phyloP scores from a whole-genome alignment of 2,113 vertebrate genomes.

The Noctilio leporinus region DNA sequence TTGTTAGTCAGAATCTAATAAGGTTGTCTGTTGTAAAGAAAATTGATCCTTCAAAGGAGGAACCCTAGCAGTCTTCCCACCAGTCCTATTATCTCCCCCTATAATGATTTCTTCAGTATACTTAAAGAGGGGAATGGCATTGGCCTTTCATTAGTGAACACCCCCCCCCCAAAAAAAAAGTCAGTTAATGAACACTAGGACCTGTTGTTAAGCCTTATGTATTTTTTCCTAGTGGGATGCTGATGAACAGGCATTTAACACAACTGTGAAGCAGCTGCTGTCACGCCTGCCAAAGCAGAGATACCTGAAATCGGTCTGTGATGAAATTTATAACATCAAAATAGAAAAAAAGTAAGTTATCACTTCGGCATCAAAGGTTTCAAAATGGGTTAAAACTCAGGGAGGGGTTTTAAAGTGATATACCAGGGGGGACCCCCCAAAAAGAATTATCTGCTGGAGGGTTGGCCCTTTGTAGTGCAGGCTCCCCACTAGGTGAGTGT shows the following conservation, averaged over 20 bases:
- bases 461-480: no score
- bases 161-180: neutral
- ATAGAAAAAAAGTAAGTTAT: constrained; percentile 88
- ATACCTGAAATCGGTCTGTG: constrained; percentile 93
- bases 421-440: neutral
- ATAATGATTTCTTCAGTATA: neutral
- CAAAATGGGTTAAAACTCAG: neutral
- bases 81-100: neutral
- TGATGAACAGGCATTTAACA: constrained; percentile 89
- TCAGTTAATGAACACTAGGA: neutral
- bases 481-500: no score
- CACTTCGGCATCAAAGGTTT: neutral
- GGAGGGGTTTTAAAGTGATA: neutral
- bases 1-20: neutral
- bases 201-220: neutral
- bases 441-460: no score
- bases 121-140: neutral
- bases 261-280: constrained; percentile 90
- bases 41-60: neutral
- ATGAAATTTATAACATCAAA: constrained; percentile 94
- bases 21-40: neutral
- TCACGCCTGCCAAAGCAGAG: constrained; percentile 92
- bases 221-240: constrained; percentile 84
- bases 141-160: neutral
- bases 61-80: neutral